Evolutionary conservation across 2,888 invertebrate species (phyloP), one percentile per base, ranked within the genome.

Genomic region (Tholera decimalis): DNA sequence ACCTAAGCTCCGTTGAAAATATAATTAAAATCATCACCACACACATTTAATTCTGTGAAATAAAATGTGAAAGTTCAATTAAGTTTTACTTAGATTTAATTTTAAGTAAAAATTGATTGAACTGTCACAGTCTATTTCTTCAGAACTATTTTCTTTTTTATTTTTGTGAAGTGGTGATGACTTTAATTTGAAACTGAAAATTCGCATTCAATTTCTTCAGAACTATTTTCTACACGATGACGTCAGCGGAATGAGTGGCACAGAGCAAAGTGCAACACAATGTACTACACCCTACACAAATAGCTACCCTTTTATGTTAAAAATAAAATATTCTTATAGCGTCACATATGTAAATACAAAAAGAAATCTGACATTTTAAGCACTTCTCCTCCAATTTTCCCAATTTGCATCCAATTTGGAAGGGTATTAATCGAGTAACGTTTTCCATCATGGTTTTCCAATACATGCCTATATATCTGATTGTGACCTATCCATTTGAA

Each of bases 181-280:
- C n/a, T n/a, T n/a, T n/a, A n/a, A n/a, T n/a, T n/a, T n/a, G n/a
- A n/a, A n/a, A n/a, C n/a, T n/a, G n/a, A n/a, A n/a, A n/a, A 41
- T 39, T 43, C 22, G 30, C 35, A n/a, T 57, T 49, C 47, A 37
- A 57, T 63, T 69, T 71, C 50, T 63, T 51, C 26, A 30, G 47
- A 39, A 50, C 46, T 65, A 51, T 50, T 54, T 59, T 56, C 56
- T 65, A 35, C 35, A 24, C 35, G 39, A 13, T 77, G 73, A 79
- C 77, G 74, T 68, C 54, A 67, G 20, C 28, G 22, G 30, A 35
- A 44, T 33, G 39, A 63, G 55, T 44, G 55, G 30, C 53, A 41
- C 26, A 68, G 9, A 26, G 56, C 59, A 60, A 66, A 79, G 65
- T 77, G 58, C 58, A 79, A 58, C 60, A 63, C 64, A 70, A 63